Evolutionary conservation across 2,797 vertebrate genomes (phyloP).

Genomic region (Myotis vivesi): DNA sequence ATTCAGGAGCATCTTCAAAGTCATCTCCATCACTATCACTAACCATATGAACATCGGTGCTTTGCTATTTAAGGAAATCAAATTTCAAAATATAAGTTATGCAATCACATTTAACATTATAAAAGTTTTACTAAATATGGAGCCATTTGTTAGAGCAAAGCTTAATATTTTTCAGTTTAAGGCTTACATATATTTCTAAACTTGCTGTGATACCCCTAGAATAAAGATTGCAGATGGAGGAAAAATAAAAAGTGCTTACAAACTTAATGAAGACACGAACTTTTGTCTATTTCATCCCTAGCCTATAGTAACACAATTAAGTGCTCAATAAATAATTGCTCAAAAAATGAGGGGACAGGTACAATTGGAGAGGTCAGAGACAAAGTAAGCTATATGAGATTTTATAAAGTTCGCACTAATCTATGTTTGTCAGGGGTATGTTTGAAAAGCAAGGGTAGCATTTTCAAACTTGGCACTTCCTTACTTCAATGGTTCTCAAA

Average conservation of each 20-base stretch:
- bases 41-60: constrained; percentile 99
- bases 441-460: background rate
- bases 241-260: constrained; percentile 40
- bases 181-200: constrained; percentile 40
- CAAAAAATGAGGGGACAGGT: background rate
- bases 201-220: background rate
- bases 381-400: constrained; percentile 16
- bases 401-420: constrained; percentile 11
- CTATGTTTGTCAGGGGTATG: background rate
- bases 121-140: constrained; percentile 45
- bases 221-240: background rate
- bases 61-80: constrained; percentile 83
- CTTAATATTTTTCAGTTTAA: constrained; percentile 54
- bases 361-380: background rate
- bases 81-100: constrained; percentile 31
- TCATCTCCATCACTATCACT: constrained; percentile 99
- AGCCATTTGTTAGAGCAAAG: constrained; percentile 17
- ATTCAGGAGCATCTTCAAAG: constrained; percentile 98
- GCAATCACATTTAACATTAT: background rate
- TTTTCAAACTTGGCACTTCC: constrained; percentile 36
- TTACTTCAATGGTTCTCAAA: constrained; percentile 14
- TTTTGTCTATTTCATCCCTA: constrained; percentile 21
- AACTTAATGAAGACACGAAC: background rate
- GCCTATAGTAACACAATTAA: background rate
- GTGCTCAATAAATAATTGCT: constrained; percentile 20